phyloP scores from a whole-genome alignment of 2,113 vertebrate genomes.

The Penelope pileata region DNA sequence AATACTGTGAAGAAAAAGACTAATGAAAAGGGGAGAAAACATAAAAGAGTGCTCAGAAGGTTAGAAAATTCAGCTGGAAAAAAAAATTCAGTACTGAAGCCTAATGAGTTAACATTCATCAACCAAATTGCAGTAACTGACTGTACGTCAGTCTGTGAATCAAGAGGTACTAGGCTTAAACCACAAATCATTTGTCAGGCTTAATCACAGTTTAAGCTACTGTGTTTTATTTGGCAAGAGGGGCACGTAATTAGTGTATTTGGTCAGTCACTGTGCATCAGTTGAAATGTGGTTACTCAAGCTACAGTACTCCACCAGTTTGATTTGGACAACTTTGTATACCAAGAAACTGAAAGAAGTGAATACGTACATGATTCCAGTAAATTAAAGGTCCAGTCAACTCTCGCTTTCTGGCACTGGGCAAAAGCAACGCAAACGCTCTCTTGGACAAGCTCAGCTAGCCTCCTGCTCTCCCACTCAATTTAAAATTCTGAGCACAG shows the following conservation, averaged over 20 bases:
- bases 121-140: neutral
- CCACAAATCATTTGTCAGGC: conserved; percentile 35
- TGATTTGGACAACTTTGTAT: neutral
- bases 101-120: conserved; percentile 18
- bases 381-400: neutral
- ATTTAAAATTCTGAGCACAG: conserved; percentile 66
- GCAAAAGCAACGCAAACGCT: conserved; percentile 64
- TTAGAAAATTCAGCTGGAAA: neutral
- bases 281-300: neutral
- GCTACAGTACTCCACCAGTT: neutral
- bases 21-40: neutral
- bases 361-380: neutral
- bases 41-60: neutral
- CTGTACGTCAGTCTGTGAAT: neutral
- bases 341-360: neutral
- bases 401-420: neutral
- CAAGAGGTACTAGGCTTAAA: conserved; percentile 1
- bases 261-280: neutral
- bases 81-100: neutral
- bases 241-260: neutral
- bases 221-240: conserved; percentile 21
- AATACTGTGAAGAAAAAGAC: neutral
- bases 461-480: conserved; percentile 58
- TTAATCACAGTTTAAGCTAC: conserved; percentile 1
- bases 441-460: conserved; percentile 76